Evolutionary conservation across 1,140 invertebrate genomes (phyloP).

Genomic region (Gryllus bimaculatus): DNA sequence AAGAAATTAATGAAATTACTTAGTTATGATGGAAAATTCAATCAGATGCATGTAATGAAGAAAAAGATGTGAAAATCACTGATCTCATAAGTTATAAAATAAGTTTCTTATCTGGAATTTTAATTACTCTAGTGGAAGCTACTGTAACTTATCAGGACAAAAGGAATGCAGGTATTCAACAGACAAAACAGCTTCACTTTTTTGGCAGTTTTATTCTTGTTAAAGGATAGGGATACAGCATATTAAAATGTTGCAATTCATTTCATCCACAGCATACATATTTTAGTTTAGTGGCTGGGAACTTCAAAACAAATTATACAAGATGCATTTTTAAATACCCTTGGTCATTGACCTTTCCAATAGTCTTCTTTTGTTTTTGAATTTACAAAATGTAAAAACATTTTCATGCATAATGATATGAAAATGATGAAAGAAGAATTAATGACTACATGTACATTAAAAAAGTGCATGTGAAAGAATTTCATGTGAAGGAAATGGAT

Average conservation of each 20-base stretch:
- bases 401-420: neutral
- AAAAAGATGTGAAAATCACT: no score
- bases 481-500: neutral
- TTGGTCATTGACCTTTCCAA: neutral
- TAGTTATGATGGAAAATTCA: no score
- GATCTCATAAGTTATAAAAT: no score
- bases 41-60: no score
- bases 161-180: neutral
- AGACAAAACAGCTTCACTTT: neutral
- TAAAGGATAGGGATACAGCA: neutral
- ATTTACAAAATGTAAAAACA: conserved; percentile 6
- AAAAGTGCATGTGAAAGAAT: conserved; percentile 5
- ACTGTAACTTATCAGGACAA: neutral
- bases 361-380: neutral
- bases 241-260: conserved; percentile 1
- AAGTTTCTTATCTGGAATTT: no score
- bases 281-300: neutral
- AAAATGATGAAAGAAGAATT: neutral
- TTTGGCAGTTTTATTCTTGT: neutral
- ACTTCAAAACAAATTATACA: neutral
- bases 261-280: neutral
- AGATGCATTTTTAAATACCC: conserved; percentile 5
- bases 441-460: neutral
- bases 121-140: no score
- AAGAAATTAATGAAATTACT: no score